These are phyloP conservation scores for Ptychobarbus kaznakovi DNA, from an alignment of 2,797 vertebrate genomes.

Conservation along the genomic window DNA sequence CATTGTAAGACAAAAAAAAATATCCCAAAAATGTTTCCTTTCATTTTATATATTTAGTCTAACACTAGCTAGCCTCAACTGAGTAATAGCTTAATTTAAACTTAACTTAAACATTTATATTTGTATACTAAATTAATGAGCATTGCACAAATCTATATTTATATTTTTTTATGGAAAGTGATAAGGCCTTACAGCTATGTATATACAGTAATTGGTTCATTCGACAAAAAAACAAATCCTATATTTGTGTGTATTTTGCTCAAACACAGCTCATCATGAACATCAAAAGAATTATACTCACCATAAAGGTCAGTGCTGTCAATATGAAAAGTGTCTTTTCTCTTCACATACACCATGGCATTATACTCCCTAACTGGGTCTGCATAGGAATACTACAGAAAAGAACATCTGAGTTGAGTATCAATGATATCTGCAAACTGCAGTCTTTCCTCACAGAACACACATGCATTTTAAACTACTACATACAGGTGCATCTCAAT, in stretches of 20 bases:
- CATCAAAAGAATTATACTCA: slow-evolving; percentile 59
- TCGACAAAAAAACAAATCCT: neutral
- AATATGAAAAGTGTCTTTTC: slow-evolving; percentile 87
- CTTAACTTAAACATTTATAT: neutral
- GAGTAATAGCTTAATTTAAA: neutral
- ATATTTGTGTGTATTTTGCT: neutral
- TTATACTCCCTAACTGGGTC: slow-evolving; percentile 84
- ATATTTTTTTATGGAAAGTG: neutral
- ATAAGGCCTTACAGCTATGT: neutral
- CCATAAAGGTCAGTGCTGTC: slow-evolving; percentile 91
- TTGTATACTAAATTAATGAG: neutral
- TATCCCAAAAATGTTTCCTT: neutral
- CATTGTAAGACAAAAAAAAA: neutral
- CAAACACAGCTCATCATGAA: neutral
- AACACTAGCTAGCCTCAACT: neutral
- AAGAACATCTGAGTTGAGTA: neutral
- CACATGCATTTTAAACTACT: neutral
- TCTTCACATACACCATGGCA: slow-evolving; percentile 89
- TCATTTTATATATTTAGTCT: neutral
- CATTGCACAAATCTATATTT: neutral
- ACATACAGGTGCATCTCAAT: no score
- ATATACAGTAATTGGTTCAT: neutral
- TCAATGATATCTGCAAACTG: neutral
- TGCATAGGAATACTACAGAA: slow-evolving; percentile 87
- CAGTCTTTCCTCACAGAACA: neutral